Evolutionary conservation across 2,797 vertebrate genomes (phyloP), one percentile per base, ranked within the genome.

Genomic region (Mus spretus): DNA sequence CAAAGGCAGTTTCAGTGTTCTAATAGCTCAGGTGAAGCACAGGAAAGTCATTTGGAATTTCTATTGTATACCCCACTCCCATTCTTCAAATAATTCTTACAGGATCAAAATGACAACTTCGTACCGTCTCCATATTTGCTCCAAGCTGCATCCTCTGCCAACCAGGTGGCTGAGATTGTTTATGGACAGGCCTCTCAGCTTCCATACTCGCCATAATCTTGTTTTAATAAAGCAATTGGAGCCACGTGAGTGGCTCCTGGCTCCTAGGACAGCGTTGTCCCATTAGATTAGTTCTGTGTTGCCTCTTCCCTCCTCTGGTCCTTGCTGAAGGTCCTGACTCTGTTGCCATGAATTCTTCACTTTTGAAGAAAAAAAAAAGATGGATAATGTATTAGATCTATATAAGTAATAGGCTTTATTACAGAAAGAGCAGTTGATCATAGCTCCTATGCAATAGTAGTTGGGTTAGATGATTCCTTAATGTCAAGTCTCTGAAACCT

Each of bases 101-200:
- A 40, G 22, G 44, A 83, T 79, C 84, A 37, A 95, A 67, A 94
- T 84, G 77, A 26, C 57, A 84, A 17, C 50, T 84, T 88, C 70
- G 47, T 40, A 80, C 50, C 19, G 28, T 47, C 44, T 74, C 40
- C 59, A 19, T 57, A 40, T 78, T 26, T 77, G 50, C 47, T n/a
- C 37, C 47, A 79, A 63, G 15, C 67, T 40, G 57, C 13, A 65
- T 59, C 26, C 26, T 44, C 55, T 55, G 55, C 55, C 55, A 55
- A 34, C 31, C 50, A 59, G 44, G 79, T 44, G 77, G n/a, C 37
- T 55, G 40, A 37, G 47, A 31, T 47, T 2, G 14, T 67, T 55
- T 86, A 72, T 80, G 53, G 31, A 47, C 1, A 50, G n/a, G 24
- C n/a, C 61, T 79, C 40, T 95, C n/a, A n/a, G 17, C 47, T 63